Conservation (phyloP, 2,797 vertebrate genomes). For the Catharus ustulatus region DNA sequence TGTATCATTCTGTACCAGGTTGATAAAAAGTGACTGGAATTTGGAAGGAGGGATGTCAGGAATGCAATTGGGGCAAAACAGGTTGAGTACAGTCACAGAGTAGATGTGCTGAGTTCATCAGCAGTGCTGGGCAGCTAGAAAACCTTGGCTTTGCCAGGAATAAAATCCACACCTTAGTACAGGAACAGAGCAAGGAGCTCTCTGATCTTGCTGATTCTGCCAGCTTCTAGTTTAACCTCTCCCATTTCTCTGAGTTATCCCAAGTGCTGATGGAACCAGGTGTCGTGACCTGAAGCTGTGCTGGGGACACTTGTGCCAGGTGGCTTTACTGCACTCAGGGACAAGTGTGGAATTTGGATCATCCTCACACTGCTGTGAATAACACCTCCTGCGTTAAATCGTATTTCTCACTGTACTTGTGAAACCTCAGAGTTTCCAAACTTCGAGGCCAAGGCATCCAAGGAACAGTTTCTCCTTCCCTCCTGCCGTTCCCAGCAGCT, state of each 20-base stretch:
- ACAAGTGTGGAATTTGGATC: background rate
- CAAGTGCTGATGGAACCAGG: background rate
- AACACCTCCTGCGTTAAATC: background rate
- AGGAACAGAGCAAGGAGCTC: background rate
- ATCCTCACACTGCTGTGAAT: background rate
- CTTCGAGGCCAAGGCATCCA: background rate
- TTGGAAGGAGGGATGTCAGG: background rate
- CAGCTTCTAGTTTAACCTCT: background rate
- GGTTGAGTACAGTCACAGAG: background rate
- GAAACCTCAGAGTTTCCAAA: background rate
- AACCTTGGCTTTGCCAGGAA: background rate
- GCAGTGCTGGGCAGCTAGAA: background rate
- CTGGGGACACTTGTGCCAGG: background rate
- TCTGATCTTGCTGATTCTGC: background rate
- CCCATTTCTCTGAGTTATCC: background rate
- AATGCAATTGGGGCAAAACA: background rate
- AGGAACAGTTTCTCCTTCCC: background rate
- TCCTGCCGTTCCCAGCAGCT: accelerated
- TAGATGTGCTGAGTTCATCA: background rate
- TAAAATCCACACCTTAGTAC: background rate
- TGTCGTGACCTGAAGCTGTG: accelerated
- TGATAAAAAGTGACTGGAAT: background rate
- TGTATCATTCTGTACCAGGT: accelerated
- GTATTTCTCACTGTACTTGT: background rate
- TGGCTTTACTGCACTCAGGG: background rate